Evolutionary conservation across 2,888 invertebrate genomes (phyloP), one percentile per base, ranked within the genome.

Genomic region (Eristalis pertinax): DNA sequence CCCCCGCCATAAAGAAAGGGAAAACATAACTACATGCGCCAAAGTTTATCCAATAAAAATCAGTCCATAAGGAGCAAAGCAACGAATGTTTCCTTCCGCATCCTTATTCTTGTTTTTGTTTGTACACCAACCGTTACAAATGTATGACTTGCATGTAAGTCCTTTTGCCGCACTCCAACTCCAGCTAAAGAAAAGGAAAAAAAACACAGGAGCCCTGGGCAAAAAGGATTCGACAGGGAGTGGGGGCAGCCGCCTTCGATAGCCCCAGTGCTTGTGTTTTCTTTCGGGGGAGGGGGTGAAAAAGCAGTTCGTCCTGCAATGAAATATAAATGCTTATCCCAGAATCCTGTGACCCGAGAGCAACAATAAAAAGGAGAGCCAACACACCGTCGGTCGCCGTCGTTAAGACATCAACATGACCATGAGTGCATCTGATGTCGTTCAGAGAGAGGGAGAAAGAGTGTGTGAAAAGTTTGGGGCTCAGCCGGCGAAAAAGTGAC

Each of bases 1-100:
- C 78, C 68, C 77, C 38, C 38, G 67, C 43, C 32, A 8, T 32
- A 0, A 68, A 15, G 72, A 58, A 24, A 68, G 67, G 35, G 15
- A 60, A 58, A 67, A 76, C 72, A 82, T 81, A 85, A 85, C 85
- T 77, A 86, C 78, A 79, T 75, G 83, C 86, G 83, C 78, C 60
- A 75, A 86, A 83, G 78, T 82, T 83, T 83, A 78, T 79, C 83
- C 83, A 82, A 83, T 86, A 86, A 83, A 86, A 86, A 78, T 78
- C 86, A 83, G 67, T 79, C 78, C 70, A 70, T 70, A 86, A 70
- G 78, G 50, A 77, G 67, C 50, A 32, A 56, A 41, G 60, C 22
- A 77, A 82, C 73, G 65, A 86, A 82, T 86, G 74, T 63, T 83
- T 69, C 76, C 81, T 81, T 81, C 80, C 72, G 84, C 22, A 72